Base-by-base conservation (phyloP, 2,888 invertebrate genomes). In the Parnassius smintheus region DNA sequence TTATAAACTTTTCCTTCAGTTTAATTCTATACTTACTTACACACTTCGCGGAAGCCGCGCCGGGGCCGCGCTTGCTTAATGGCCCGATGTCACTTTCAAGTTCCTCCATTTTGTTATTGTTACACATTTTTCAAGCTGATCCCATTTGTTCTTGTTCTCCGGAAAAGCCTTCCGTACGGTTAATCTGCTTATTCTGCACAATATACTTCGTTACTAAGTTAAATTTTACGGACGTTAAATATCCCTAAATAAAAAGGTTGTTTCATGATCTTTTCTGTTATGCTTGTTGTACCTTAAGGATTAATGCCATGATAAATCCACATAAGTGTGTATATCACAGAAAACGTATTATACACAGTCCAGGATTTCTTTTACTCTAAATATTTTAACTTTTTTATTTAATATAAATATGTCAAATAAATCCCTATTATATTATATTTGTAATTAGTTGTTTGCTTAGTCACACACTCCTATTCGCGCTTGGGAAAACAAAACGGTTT, bases 41-140 rank as follows among this genome's bases (percentile, higher is more conserved):
- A 68, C 69, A 70, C 64, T 66, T 64, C 65, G 57, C 64, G 57
- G 62, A 52, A 68, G 68, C 66, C 69, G 62, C 63, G 68, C 70
- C 68, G 69, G 70, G 69, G 65, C 65, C 70, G 75, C 51, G 64
- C 73, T 74, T 76, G 77, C 75, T 77, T 85, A 85, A 85, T 83
- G 82, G 81, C 67, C 74, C 77, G 73, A 78, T 80, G 82, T 85
- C 83, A 83, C 81, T 84, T 49, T 80, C 76, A 83, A 85, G 78
- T 84, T 85, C 80, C 76, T 75, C 78, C 80, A 82, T 84, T 83
- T 76, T 76, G 78, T 84, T 85, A 85, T 85, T 83, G 81, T 81
- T 80, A 80, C 75, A 81, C 81, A 83, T 85, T 84, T 83, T 81
- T 84, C 81, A 81, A 83, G 76, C 74, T 79, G 78, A 82, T 82